Evolutionary conservation across 2,797 vertebrate genomes (phyloP).

Genomic region (Protonibea diacanthus): DNA sequence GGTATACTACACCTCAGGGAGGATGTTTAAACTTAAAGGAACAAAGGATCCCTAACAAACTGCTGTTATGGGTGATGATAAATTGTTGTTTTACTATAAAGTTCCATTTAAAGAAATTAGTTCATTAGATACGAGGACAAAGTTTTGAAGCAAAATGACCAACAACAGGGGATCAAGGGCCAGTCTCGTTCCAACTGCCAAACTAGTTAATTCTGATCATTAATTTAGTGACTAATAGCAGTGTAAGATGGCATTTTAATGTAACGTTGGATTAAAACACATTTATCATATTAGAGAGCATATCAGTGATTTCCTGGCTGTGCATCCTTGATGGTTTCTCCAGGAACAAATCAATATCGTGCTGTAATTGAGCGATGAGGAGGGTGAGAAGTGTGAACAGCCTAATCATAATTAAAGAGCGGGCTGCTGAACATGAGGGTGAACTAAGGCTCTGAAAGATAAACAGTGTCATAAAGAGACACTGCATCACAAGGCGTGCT

Average conservation of each 20-base stretch:
- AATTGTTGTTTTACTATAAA: conserved; percentile 74
- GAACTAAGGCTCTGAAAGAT: conserved; percentile 73
- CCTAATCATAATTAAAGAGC: conserved; percentile 89
- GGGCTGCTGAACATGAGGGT: conserved; percentile 76
- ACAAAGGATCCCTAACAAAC: conserved; percentile 72
- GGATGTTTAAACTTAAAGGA: conserved; percentile 55
- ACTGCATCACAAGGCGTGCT: conserved; percentile 47
- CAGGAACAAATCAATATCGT: conserved; percentile 88
- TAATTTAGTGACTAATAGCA: conserved; percentile 86
- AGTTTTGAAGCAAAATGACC: conserved; percentile 80
- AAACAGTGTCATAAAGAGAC: conserved; percentile 74
- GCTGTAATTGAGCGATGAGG: conserved; percentile 90
- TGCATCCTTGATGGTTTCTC: conserved; percentile 88
- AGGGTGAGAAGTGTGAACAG: conserved; percentile 86
- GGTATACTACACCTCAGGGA: conserved; percentile 45
- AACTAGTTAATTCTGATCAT: conserved; percentile 85
- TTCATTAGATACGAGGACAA: conserved; percentile 75
- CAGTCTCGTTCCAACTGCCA: conserved; percentile 82
- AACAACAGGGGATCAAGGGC: conserved; percentile 74
- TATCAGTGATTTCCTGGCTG: conserved; percentile 86
- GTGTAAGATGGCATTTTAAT: conserved; percentile 86
- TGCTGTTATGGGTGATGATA: conserved; percentile 71
- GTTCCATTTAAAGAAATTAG: conserved; percentile 76
- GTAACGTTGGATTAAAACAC: conserved; percentile 86
- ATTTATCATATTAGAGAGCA: conserved; percentile 89